These are phyloP conservation scores for Eciton burchellii DNA, from an alignment of 1,140 invertebrate species.

Conservation along the genomic window DNA sequence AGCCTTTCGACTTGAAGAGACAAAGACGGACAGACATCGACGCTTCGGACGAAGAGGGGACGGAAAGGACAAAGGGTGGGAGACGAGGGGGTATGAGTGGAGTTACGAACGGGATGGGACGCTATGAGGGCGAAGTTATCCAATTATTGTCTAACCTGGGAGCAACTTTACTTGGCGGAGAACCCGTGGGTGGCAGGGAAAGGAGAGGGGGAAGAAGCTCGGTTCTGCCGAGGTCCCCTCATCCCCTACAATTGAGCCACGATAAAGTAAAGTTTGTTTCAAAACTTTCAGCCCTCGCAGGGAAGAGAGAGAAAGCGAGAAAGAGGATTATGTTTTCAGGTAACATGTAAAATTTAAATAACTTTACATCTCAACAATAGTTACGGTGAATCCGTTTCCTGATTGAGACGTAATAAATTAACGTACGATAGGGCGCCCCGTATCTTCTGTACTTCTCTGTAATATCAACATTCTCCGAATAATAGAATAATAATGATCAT, in stretches of 20 bases:
- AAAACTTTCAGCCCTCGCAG: slow-evolving; percentile 76
- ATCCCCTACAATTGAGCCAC: slow-evolving; percentile 80
- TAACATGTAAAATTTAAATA: slow-evolving; percentile 80
- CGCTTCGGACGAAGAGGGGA: slow-evolving; percentile 52
- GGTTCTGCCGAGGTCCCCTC: slow-evolving; percentile 69
- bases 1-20: slow-evolving; percentile 77
- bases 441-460: no score
- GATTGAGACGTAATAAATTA: slow-evolving; percentile 14
- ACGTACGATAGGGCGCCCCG: neutral
- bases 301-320: slow-evolving; percentile 50
- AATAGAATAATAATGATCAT: neutral
- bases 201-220: slow-evolving; percentile 65
- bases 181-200: slow-evolving; percentile 68
- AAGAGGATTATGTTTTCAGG: slow-evolving; percentile 75
- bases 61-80: slow-evolving; percentile 45
- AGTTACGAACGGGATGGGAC: slow-evolving; percentile 69
- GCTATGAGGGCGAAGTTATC: slow-evolving; percentile 84
- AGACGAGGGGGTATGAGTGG: slow-evolving; percentile 56
- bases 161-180: slow-evolving; percentile 83
- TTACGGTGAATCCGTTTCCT: slow-evolving; percentile 41
- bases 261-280: slow-evolving; percentile 85
- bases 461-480: neutral
- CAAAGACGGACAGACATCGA: slow-evolving; percentile 46
- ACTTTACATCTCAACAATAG: slow-evolving; percentile 69
- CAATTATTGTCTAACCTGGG: slow-evolving; percentile 86